These are phyloP conservation scores for Tiaroga cobitis DNA, from an alignment of 2,797 vertebrate species.

Conservation along the genomic window DNA sequence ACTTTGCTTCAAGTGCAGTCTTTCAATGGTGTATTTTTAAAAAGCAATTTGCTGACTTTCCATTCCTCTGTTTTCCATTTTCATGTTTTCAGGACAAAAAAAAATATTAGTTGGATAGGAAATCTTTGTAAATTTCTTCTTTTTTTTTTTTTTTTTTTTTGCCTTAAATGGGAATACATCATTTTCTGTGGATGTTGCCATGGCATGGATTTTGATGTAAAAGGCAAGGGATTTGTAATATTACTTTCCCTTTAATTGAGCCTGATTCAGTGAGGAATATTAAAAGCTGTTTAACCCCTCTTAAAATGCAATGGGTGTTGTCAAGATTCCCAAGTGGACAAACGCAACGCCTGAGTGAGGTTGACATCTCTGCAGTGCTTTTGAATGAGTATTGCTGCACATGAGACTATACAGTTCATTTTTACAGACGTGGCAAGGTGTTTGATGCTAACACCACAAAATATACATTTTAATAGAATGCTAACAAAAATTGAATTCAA, in stretches of 20 bases:
- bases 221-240: neutral
- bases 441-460: neutral
- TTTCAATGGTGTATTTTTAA: neutral
- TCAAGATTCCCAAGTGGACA: neutral
- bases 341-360: neutral
- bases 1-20: neutral
- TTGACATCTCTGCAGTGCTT: neutral
- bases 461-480: neutral
- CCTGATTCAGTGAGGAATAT: neutral
- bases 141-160: neutral
- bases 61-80: neutral
- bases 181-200: neutral
- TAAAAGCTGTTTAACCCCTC: slow-evolving; percentile 1
- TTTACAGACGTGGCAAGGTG: neutral
- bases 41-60: slow-evolving; percentile 14
- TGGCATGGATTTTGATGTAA: neutral
- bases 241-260: neutral
- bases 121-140: too few relatives aligned
- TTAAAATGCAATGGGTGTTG: neutral
- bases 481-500: neutral
- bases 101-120: neutral
- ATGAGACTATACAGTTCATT: neutral
- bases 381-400: neutral
- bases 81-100: neutral
- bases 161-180: neutral